These are phyloP conservation scores for Apostichopus japonicus DNA, from an alignment of 35 echinoderm and acorn worm genomes.

Conservation along the genomic window DNA sequence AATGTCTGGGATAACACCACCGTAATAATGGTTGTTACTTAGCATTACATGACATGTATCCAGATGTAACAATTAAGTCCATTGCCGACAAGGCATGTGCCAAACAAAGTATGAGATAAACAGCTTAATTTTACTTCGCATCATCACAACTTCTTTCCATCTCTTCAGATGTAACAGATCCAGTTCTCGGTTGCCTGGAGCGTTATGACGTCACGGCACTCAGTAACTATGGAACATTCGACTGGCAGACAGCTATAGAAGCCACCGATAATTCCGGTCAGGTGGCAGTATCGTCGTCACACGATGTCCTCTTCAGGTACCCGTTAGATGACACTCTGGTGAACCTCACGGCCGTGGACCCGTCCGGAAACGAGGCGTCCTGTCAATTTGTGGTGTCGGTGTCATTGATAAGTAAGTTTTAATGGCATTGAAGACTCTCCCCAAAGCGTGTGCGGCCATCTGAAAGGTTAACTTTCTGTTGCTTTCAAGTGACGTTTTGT, in stretches of 20 bases:
- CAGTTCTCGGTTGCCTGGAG: background rate
- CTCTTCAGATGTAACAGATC: background rate
- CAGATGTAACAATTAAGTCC: too few species aligned
- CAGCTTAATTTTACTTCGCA: too few species aligned
- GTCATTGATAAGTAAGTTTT: conserved; percentile 13
- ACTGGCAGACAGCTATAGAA: background rate
- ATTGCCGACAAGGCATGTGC: too few species aligned
- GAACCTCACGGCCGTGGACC: background rate
- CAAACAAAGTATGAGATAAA: too few species aligned
- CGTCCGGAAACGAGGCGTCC: background rate
- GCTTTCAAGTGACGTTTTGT: too few species aligned
- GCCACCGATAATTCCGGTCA: background rate
- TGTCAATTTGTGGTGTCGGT: background rate
- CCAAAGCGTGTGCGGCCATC: too few species aligned
- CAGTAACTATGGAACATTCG: background rate
- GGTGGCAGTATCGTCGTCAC: background rate
- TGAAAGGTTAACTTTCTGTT: too few species aligned
- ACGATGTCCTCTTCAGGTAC: background rate
- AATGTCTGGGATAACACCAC: too few species aligned
- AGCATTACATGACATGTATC: too few species aligned
- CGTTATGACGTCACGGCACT: background rate
- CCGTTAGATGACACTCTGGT: background rate
- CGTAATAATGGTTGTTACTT: too few species aligned
- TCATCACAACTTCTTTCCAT: background rate
- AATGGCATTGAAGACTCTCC: too few species aligned